Base-by-base conservation (phyloP, 2,113 vertebrate genomes). In the Glaucidium brasilianum region DNA sequence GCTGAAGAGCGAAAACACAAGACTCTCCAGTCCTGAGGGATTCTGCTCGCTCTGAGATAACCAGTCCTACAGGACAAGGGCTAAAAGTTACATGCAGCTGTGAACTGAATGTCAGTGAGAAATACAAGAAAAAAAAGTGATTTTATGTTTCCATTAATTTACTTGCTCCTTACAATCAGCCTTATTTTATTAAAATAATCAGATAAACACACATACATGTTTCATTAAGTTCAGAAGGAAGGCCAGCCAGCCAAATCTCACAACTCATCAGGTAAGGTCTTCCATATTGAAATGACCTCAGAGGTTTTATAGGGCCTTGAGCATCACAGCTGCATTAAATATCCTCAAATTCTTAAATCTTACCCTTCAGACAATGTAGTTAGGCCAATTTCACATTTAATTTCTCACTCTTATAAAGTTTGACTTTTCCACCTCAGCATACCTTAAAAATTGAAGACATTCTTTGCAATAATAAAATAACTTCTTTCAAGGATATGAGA, bases 401-500 rank as follows among this genome's bases (percentile, higher is more conserved):
- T 84, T 91, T 91, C 76, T 92, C 73, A 85, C 45, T 71, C 53
- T 67, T 68, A 66, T 30, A 14, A 74, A 94, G 75, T 87, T 85
- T 90, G 78, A 92, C 88, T 93, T 87, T 82, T 94, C 62, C 21
- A 91, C 80, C 77, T 90, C 59, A 83, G 50, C 74, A 18, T 88
- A 67, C 52, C 53, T 95, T 87, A 66, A 72, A 94, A 96, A 94
- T 69, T 92, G 89, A 79, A 96, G 41, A 22, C n/a, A 67, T 88
- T 89, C n/a, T 76, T 90, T 93, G 23, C 25, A 86, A 91, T 90
- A 96, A 95, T 85, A 86, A 94, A 90, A 92, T 89, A 90, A 80
- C 29, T 86, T 77, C 27, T 91, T 90, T 71, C 56, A 94, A 93
- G 73, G 55, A 88, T 86, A 82, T 67, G 55, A 88, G 64, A 91